Base-by-base conservation (phyloP, 2,888 invertebrate species). In the Labia minor region DNA sequence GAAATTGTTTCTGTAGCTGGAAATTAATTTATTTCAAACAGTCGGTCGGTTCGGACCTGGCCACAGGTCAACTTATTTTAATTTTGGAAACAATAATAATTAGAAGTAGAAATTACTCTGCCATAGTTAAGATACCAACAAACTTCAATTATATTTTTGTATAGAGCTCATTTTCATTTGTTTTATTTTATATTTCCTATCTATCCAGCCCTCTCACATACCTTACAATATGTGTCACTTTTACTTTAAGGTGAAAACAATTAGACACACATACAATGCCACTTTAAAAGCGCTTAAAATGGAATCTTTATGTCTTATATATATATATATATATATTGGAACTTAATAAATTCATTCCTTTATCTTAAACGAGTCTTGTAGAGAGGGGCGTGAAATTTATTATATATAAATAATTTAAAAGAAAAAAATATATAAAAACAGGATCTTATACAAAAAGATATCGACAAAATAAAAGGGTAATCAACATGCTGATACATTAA, bases 171-270 rank as follows among this genome's bases (percentile, higher is more conserved):
- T n/a, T n/a, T n/a, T n/a, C n/a, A n/a, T n/a, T n/a, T n/a, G n/a
- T n/a, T n/a, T n/a, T n/a, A n/a, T n/a, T n/a, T n/a, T n/a, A n/a
- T n/a, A n/a, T n/a, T n/a, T n/a, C n/a, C n/a, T n/a, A n/a, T n/a
- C n/a, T n/a, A 3, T 8, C 26, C 26, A 26, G 4, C 26, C 49
- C 49, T 16, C 49, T 11, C 33, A 6, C 33, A 6, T 33, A 49
- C 49, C 49, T 3, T 11, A 2, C 2, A n/a, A 49, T n/a, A 4
- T 14, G 14, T 49, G 49, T 49, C 49, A 49, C 49, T 49, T 49
- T 49, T 49, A 49, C 49, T 49, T 49, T 49, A 49, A 49, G 49
- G 49, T 49, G 49, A 49, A 49, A 49, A 49, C 49, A 49, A 49
- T 49, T 49, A 49, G 16, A 49, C 49, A 49, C 49, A 49, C 26